Base-by-base conservation (phyloP, 2,888 invertebrate genomes). In the Elmis aenea region DNA sequence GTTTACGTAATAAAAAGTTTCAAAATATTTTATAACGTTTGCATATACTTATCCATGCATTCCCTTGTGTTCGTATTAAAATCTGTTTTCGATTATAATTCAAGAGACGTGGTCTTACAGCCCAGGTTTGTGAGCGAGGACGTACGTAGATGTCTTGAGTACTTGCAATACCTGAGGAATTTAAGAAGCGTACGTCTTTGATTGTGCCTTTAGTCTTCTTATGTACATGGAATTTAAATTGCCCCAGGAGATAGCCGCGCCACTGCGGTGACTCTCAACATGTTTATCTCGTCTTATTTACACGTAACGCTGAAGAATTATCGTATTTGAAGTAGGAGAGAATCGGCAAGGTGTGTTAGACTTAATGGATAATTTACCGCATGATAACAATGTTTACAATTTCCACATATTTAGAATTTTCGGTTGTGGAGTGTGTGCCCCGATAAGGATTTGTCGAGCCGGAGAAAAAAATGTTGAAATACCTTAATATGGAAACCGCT, bases 171-270 rank as follows among this genome's bases (percentile, higher is more conserved):
- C 18, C 18, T 18, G 25, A 26, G 13, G 10, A 26, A 26, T 31
- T 31, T 30, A 27, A 31, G 31, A 39, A 37, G 34, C 22, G 33
- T 28, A 30, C 21, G 45, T 42, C 36, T 24, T 11, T 18, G 18
- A 18, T 18, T 18, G 18, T 18, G 5, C 8, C 5, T 18, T 18
- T 8, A 18, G 5, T 43, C 42, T 41, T 41, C 45, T 51, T 43
- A 42, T 47, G 42, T 45, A 43, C 39, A 45, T 47, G 48, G 51
- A 51, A 51, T 51, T 48, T 51, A 47, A 51, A 51, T 49, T 49
- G 51, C 51, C 49, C 26, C 24, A 35, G 48, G 50, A 41, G 45
- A 42, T 31, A 34, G 34, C 35, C 39, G 30, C 21, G 27, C 36
- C 36, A 35, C 40, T 38, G n/a, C n/a, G 5, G 18, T 8, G 18